Conservation (phyloP, 2,888 invertebrate species). For the Synanthedon tipuliformis region DNA sequence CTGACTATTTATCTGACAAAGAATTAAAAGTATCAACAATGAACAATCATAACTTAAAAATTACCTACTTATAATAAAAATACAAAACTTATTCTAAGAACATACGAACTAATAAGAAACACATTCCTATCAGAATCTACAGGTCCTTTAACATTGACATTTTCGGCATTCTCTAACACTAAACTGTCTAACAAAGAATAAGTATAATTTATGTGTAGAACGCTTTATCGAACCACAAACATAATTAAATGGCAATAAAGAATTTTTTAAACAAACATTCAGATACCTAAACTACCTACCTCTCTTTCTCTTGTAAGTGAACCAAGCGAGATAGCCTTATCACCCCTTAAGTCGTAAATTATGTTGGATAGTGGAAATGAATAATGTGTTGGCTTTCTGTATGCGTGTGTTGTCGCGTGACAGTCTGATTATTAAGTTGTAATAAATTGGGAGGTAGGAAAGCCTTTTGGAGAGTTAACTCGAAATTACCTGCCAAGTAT, state of each 20-base stretch:
- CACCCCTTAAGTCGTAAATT: conserved; percentile 57
- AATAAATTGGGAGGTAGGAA: conserved; percentile 55
- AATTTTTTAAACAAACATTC: conserved; percentile 45
- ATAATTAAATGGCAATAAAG: conserved; percentile 61
- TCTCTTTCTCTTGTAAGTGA: conserved; percentile 19
- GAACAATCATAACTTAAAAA: too few relatives aligned
- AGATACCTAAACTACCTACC: conserved; percentile 5
- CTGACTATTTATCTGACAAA: too few relatives aligned
- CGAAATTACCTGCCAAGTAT: neutral
- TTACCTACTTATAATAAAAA: too few relatives aligned
- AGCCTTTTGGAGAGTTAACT: conserved; percentile 26
- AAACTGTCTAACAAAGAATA: neutral
- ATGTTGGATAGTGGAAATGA: conserved; percentile 33
- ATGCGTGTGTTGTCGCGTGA: conserved; percentile 47
- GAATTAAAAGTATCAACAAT: too few relatives aligned
- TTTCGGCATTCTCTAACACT: conserved; percentile 16
- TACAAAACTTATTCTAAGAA: too few relatives aligned
- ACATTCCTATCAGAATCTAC: conserved; percentile 11
- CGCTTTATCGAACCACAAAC: conserved; percentile 14
- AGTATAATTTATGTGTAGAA: neutral
- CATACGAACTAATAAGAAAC: conserved; percentile 10
- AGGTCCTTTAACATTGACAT: conserved; percentile 13
- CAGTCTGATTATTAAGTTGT: conserved; percentile 59
- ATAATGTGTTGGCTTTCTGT: conserved; percentile 51
- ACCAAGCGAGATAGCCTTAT: conserved; percentile 25